A percentile compares a stretch with the other conserved stretches of the same genome.
phyloP scores from a whole-genome alignment of 1,140 invertebrate species.

The Trissolcus basalis region DNA sequence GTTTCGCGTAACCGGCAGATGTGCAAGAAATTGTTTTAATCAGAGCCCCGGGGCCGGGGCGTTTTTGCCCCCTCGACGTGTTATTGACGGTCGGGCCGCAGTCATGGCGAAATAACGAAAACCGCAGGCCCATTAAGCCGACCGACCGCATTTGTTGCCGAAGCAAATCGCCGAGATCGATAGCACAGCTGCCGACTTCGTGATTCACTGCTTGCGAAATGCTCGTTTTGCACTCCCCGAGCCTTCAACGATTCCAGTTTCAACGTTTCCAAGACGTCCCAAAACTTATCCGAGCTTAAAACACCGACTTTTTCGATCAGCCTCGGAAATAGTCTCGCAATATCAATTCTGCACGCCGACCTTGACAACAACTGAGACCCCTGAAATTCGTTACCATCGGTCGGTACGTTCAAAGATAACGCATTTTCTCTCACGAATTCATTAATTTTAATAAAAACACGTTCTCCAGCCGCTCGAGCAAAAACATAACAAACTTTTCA shows the following conservation, averaged over 20 bases:
- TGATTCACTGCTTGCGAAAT: constrained; percentile 54
- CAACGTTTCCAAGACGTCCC: background rate
- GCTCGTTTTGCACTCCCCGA: background rate
- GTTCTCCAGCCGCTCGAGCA: too few relatives aligned
- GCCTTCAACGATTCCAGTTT: background rate
- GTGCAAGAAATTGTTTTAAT: constrained; percentile 28
- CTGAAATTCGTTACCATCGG: background rate
- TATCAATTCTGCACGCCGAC: too few relatives aligned
- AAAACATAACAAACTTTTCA: background rate
- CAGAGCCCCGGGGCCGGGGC: background rate
- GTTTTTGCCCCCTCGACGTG: constrained; percentile 25
- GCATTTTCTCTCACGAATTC: too few relatives aligned
- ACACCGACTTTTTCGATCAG: too few relatives aligned
- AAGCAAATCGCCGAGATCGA: constrained; percentile 54
- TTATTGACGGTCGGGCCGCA: constrained; percentile 37
- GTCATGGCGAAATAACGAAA: constrained; percentile 52
- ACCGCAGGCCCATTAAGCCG: constrained; percentile 55
- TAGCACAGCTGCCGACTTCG: constrained; percentile 51
- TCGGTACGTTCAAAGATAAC: background rate
- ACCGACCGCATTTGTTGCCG: constrained; percentile 50
- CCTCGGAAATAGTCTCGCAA: too few relatives aligned
- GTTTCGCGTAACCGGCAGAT: constrained; percentile 37
- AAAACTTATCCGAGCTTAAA: too few relatives aligned
- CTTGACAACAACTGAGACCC: too few relatives aligned
- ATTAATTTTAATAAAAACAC: too few relatives aligned